These are phyloP conservation scores for Remorina albescens DNA, from an alignment of 2,797 vertebrate species.

Conservation along the genomic window DNA sequence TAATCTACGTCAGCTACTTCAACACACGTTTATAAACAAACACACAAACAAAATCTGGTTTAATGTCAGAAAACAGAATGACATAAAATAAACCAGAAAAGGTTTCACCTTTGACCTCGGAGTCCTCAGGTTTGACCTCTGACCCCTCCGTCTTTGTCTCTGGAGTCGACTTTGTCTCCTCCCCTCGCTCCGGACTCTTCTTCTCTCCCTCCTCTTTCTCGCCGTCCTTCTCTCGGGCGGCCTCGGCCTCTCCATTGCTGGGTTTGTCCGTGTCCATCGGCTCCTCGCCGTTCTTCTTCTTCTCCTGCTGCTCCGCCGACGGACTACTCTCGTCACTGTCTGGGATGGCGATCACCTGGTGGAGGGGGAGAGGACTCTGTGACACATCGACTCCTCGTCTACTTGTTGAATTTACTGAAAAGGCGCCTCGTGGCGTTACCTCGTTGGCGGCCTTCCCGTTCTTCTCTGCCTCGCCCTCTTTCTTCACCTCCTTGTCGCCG, in stretches of 20 bases:
- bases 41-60: no score
- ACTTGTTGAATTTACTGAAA: neutral
- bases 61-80: no score
- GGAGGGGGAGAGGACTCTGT: neutral
- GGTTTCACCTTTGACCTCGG: conserved; percentile 78
- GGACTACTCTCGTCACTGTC: conserved; percentile 81
- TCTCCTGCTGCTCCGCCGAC: conserved; percentile 45
- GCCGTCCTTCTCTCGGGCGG: conserved; percentile 54
- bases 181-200: conserved; percentile 66
- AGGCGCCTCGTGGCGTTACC: conserved; percentile 46
- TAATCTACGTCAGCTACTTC: no score
- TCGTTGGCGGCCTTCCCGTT: conserved; percentile 76
- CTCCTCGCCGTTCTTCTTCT: conserved; percentile 74
- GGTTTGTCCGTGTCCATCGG: conserved; percentile 76
- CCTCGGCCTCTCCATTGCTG: conserved; percentile 63
- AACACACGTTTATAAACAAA: no score
- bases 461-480: conserved; percentile 74
- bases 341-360: conserved; percentile 83
- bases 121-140: conserved; percentile 76
- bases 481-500: conserved; percentile 79
- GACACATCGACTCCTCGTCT: neutral
- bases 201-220: conserved; percentile 64
- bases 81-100: no score
- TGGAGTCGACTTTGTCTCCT: conserved; percentile 64
- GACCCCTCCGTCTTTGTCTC: conserved; percentile 72